These are phyloP conservation scores for Tamandua tetradactyla DNA, from an alignment of 2,797 vertebrate species.

Conservation along the genomic window DNA sequence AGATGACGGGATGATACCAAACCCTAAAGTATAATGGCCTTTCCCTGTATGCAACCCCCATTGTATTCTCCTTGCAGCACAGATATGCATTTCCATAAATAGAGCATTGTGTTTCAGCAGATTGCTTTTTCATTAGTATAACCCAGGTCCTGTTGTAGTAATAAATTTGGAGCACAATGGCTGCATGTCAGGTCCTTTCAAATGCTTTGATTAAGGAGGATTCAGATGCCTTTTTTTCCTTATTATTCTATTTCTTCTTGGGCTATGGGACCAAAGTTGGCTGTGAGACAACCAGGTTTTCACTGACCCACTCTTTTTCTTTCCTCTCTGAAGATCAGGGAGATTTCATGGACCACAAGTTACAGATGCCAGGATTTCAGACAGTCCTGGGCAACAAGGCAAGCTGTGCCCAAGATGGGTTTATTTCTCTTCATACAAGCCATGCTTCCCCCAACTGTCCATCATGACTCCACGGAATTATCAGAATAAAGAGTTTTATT, in stretches of 20 bases:
- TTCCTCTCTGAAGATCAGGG: background rate
- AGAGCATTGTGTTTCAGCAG: background rate
- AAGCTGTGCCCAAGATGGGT: too few species aligned
- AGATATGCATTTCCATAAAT: background rate
- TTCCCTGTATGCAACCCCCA: background rate
- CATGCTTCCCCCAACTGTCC: background rate
- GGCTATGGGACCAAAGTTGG: background rate
- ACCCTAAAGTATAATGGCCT: background rate
- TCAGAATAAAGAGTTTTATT: background rate
- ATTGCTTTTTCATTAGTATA: slow-evolving; percentile 50
- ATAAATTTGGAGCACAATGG: slow-evolving; percentile 62
- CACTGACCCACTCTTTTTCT: background rate
- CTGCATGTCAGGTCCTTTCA: slow-evolving; percentile 66
- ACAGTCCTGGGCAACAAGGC: background rate
- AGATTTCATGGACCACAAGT: fast-evolving
- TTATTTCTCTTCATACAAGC: background rate
- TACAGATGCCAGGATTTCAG: fast-evolving
- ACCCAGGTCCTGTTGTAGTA: slow-evolving; percentile 56
- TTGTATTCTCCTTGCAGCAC: background rate
- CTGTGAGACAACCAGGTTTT: background rate
- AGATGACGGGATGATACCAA: background rate
- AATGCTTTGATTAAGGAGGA: slow-evolving; percentile 72
- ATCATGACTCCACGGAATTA: background rate
- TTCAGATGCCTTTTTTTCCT: slow-evolving; percentile 13
- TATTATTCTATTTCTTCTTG: slow-evolving; percentile 53